Conservation (phyloP, 2,797 vertebrate genomes). For the Typhlichthys eigenmanni region DNA sequence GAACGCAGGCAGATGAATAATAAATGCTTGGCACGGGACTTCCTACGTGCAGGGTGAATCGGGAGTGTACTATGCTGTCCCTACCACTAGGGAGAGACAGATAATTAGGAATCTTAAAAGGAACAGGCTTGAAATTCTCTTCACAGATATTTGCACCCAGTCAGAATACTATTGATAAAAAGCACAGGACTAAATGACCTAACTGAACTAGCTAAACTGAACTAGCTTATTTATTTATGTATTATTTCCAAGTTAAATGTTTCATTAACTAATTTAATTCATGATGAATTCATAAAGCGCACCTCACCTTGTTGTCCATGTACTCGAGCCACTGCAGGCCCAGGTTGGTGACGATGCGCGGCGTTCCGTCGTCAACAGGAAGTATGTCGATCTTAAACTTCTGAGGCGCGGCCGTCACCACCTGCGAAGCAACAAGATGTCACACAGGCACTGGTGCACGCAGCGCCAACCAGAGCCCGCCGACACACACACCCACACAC, state of each 20-base stretch:
- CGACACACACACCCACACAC: constrained; percentile 22
- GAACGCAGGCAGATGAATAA: too few species aligned
- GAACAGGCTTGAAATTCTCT: too few species aligned
- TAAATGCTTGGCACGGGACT: too few species aligned
- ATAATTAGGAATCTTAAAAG: background rate
- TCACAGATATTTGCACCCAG: too few species aligned
- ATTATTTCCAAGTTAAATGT: too few species aligned
- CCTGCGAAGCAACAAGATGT: constrained; percentile 62
- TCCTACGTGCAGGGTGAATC: too few species aligned
- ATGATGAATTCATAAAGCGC: background rate
- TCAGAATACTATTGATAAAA: too few species aligned
- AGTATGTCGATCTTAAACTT: constrained; percentile 90
- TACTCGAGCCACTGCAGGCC: constrained; percentile 97
- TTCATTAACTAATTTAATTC: too few species aligned
- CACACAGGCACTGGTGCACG: background rate
- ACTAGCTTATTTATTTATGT: too few species aligned
- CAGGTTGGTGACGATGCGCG: constrained; percentile 90
- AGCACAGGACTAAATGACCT: too few species aligned
- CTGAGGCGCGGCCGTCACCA: constrained; percentile 88
- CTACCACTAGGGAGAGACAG: background rate
- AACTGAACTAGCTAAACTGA: too few species aligned
- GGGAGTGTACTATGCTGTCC: background rate
- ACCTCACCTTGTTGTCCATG: constrained; percentile 85
- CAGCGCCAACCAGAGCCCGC: background rate
- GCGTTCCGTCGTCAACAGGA: constrained; percentile 89